A percentile compares a stretch with the other conserved stretches of the same genome.
Evolutionary conservation across 2,113 vertebrate genomes (phyloP).

Genomic region (Butorides virescens): DNA sequence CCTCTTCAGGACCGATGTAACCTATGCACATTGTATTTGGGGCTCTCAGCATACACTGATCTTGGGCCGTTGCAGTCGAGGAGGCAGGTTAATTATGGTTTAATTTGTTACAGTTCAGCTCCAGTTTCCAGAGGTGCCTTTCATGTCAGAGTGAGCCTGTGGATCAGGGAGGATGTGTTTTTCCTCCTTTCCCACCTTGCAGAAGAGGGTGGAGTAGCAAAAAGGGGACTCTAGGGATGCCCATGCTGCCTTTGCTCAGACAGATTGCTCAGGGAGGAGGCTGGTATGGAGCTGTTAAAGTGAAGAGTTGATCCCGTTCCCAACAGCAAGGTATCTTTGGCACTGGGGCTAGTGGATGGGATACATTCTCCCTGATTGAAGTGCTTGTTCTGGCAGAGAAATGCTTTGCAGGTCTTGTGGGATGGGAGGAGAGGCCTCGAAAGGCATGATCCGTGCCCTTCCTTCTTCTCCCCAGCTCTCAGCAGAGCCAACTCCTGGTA

Average conservation of each 20-base stretch:
- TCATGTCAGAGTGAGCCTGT: not conserved
- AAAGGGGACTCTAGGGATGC: not conserved
- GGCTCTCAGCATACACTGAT: not conserved
- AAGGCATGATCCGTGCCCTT: not conserved
- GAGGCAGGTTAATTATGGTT: not conserved
- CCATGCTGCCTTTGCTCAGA: not conserved
- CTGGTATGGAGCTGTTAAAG: not conserved
- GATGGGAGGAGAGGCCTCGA: not conserved
- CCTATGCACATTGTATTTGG: not conserved
- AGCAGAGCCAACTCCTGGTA: not conserved
- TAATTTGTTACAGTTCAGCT: not conserved
- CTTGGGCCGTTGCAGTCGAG: not conserved
- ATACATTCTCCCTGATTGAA: not conserved
- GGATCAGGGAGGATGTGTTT: not conserved
- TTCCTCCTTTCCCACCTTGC: not conserved
- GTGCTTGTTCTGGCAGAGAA: not conserved
- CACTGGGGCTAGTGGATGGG: not conserved
- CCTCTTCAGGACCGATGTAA: not conserved
- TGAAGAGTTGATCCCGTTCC: not conserved
- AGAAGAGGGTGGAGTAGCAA: not conserved
- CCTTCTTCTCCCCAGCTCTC: not conserved
- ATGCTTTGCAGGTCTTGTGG: not conserved
- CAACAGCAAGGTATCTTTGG: not conserved
- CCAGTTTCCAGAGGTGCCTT: not conserved
- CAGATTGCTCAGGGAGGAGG: not conserved